Conservation (phyloP, 2,888 invertebrate species). For the Hesperia comma region DNA sequence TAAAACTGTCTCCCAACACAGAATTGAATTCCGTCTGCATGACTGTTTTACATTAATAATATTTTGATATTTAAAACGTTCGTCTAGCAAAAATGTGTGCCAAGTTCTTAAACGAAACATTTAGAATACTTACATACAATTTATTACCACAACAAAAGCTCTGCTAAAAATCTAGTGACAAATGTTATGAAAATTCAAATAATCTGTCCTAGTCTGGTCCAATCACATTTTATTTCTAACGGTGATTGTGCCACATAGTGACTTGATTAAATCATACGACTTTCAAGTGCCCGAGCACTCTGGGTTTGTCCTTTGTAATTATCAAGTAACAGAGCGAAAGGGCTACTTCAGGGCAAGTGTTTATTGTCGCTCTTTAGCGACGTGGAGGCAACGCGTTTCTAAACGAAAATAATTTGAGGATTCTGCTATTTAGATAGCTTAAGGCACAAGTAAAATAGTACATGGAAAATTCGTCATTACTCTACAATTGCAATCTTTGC, state of each 20-base stretch:
- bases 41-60: slow-evolving; percentile 32
- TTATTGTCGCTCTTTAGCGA: no score
- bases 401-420: no score
- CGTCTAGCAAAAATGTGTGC: slow-evolving; percentile 15
- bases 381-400: no score
- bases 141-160: slow-evolving; percentile 11
- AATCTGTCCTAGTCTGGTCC: slow-evolving; percentile 8
- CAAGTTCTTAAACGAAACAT: slow-evolving; percentile 19
- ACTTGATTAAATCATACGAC: slow-evolving; percentile 14
- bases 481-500: neutral
- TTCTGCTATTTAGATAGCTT: no score
- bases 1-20: slow-evolving; percentile 6
- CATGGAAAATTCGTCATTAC: no score
- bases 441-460: no score
- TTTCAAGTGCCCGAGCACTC: slow-evolving; percentile 12
- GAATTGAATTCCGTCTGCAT: slow-evolving; percentile 27
- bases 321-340: no score
- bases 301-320: neutral
- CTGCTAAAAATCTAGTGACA: slow-evolving; percentile 6
- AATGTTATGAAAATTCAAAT: slow-evolving; percentile 17
- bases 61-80: slow-evolving; percentile 24
- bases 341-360: no score
- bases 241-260: slow-evolving; percentile 3
- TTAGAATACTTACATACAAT: slow-evolving; percentile 22
- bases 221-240: slow-evolving; percentile 4